A percentile compares a stretch with the other conserved stretches of the same genome.
Evolutionary conservation across 2,888 invertebrate species (phyloP).

Genomic region (Catocala sponsa): DNA sequence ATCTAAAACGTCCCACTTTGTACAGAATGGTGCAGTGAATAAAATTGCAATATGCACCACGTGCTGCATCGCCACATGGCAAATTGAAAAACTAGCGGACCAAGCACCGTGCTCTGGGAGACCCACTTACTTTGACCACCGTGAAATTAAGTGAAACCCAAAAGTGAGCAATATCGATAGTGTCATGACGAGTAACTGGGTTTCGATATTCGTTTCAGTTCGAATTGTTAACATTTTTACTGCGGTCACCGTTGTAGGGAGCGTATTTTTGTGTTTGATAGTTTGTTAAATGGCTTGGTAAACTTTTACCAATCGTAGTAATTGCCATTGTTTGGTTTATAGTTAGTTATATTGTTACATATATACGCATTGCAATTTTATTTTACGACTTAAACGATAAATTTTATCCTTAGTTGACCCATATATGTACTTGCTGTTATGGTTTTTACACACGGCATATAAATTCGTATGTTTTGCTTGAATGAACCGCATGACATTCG

Average conservation of each 20-base stretch:
- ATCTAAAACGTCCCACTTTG: conserved; percentile 50
- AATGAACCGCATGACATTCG: too few relatives aligned
- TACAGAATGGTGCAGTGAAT: conserved; percentile 54
- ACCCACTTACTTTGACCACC: conserved; percentile 62
- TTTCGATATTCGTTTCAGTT: conserved; percentile 15
- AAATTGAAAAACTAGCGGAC: conserved; percentile 65
- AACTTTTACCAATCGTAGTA: too few relatives aligned
- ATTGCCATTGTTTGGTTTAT: too few relatives aligned
- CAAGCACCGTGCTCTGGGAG: conserved; percentile 47
- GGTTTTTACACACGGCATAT: too few relatives aligned
- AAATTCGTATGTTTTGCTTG: too few relatives aligned
- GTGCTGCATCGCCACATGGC: conserved; percentile 51
- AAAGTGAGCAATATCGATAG: conserved; percentile 44
- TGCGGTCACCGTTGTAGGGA: neutral
- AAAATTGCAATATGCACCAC: conserved; percentile 65
- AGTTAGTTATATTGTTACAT: too few relatives aligned
- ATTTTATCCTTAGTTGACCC: too few relatives aligned
- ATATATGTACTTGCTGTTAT: too few relatives aligned
- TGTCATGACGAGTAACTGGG: conserved; percentile 40
- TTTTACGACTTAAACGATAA: too few relatives aligned
- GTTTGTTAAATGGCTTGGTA: conserved; percentile 8
- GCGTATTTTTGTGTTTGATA: conserved; percentile 18
- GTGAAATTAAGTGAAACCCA: conserved; percentile 62
- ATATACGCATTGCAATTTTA: too few relatives aligned
- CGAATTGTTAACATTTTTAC: conserved; percentile 8